Percentiles rank a stretch among this genome's conserved stretches.
Conservation (phyloP, 2,113 vertebrate species). For the Paramisgurnus dabryanus region DNA sequence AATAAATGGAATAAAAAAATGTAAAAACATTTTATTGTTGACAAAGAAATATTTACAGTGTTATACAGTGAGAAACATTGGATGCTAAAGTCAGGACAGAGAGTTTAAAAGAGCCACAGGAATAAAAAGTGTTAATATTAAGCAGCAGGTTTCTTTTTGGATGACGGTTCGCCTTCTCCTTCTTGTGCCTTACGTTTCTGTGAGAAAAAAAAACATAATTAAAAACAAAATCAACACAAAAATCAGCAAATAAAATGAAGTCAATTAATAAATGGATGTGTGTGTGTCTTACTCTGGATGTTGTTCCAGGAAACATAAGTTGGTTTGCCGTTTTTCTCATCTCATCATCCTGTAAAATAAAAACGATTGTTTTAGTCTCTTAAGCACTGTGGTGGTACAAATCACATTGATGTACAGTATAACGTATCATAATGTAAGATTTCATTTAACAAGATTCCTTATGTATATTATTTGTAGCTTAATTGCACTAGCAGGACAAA, state of each 20-base stretch:
- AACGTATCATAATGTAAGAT: too few species aligned
- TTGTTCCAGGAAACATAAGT: slow-evolving; percentile 53
- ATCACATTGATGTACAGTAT: not conserved
- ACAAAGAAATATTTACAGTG: slow-evolving; percentile 6
- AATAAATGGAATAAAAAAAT: slow-evolving; percentile 2
- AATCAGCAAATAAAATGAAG: not conserved
- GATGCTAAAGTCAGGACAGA: not conserved
- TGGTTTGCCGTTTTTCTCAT: slow-evolving; percentile 59
- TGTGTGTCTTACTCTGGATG: slow-evolving; percentile 33
- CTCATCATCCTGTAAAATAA: slow-evolving; percentile 55
- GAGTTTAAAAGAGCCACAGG: not conserved
- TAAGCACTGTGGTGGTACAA: not conserved
- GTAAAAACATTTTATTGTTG: slow-evolving; percentile 11
- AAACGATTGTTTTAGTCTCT: not conserved
- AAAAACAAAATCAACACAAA: not conserved
- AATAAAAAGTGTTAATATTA: slow-evolving; percentile 2
- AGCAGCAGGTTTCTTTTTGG: slow-evolving; percentile 57
- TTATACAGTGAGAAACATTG: not conserved
- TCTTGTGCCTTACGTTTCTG: slow-evolving; percentile 59
- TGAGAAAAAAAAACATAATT: not conserved
- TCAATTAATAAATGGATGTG: not conserved
- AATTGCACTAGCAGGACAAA: too few species aligned
- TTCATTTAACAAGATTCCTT: too few species aligned
- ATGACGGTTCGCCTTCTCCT: slow-evolving; percentile 21
- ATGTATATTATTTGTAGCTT: too few species aligned